Evolutionary conservation across 2,113 vertebrate genomes (phyloP).

Genomic region (Heterotilapia buettikoferi): DNA sequence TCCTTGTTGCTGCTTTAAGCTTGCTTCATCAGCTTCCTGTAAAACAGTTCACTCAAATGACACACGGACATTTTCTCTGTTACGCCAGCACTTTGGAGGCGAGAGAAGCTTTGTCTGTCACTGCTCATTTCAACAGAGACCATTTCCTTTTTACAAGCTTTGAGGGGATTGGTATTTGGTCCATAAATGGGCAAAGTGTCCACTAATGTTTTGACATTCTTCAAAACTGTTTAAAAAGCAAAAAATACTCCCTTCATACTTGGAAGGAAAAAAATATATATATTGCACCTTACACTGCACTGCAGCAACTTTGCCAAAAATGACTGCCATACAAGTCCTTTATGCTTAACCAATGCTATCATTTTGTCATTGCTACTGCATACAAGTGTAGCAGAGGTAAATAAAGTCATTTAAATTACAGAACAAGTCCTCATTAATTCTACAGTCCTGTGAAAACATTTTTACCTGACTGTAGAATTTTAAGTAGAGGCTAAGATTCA

Average conservation of each 20-base stretch:
- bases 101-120: background rate
- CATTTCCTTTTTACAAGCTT: background rate
- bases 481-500: background rate
- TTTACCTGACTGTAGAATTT: background rate
- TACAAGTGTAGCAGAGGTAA: background rate
- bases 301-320: background rate
- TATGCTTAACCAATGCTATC: background rate
- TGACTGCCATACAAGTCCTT: background rate
- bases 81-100: background rate
- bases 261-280: background rate
- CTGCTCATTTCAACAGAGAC: background rate
- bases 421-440: background rate
- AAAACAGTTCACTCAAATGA: background rate
- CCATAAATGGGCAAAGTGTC: background rate
- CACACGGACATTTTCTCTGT: background rate
- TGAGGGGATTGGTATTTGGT: background rate
- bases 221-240: background rate
- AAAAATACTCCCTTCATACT: background rate
- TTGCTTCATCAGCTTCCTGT: constrained; percentile 9
- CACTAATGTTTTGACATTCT: background rate
- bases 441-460: background rate
- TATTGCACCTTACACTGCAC: background rate
- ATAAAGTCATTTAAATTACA: background rate
- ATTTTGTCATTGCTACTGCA: background rate
- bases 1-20: background rate